Evolutionary conservation across 2,888 invertebrate species (phyloP), one percentile per base, ranked within the genome.

Genomic region (Esperia sulphurella): DNA sequence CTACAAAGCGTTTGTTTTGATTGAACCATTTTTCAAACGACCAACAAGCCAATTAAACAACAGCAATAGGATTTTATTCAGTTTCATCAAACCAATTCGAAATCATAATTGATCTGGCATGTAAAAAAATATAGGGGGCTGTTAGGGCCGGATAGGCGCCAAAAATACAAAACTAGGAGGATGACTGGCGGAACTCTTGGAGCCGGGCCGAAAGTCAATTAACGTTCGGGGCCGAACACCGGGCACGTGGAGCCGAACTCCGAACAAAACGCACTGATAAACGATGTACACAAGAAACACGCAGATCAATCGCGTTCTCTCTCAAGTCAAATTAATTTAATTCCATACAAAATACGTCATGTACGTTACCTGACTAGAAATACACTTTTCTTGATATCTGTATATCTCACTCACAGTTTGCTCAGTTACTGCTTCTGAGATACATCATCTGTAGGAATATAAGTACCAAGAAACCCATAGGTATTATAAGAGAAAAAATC

Each of bases 51-150:
- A 85, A 86, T 87, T 86, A 86, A 86, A 78, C 83, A 85, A 84
- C 69, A 75, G 80, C 85, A 84, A 85, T 86, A 81, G 85, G 80
- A 85, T 84, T 85, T 84, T 85, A 86, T 87, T 88, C 83, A 85
- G 83, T 84, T 87, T 83, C 87, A 86, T 87, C 85, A 86, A 87
- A 85, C 85, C 85, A 86, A 86, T 83, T 84, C 78, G 83, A 79
- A 82, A 86, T 87, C 86, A 86, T 87, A 88, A 88, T 88, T 86
- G 88, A 87, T 86, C 87, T 83, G 80, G 71, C 79, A 75, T 83
- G 78, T 84, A 87, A 87, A 88, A 88, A 87, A 84, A 78, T 29
- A 37, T 78, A 75, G 78, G 78, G 83, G 86, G 81, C 82, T 83
- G 84, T 79, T 82, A 83, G 81, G 77, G 78, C 65, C 14, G 33